Evolutionary conservation across 2,888 invertebrate genomes (phyloP), one percentile per base, ranked within the genome.

Genomic region (Thereva unica): DNA sequence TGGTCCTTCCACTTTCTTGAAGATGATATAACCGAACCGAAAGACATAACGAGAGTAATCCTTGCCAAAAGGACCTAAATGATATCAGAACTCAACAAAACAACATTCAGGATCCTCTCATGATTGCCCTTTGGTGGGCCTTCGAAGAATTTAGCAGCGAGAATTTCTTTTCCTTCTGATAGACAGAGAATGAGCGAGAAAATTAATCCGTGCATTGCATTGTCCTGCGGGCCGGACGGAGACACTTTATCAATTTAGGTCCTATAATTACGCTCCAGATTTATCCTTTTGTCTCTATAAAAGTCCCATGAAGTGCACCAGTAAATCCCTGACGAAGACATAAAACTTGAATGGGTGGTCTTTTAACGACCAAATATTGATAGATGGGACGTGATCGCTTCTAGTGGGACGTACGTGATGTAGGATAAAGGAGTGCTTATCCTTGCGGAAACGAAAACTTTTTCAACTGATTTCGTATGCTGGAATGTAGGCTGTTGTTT

Each of bases 361-460:
- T 23, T 35, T 34, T 50, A 50, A 50, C 10, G 50, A 50, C 50
- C 50, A 50, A 50, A 50, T n/a, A 9, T n/a, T 47, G 47, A 47
- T 47, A 47, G 47, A 10, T 12, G n/a, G 47, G 10, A n/a, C 10
- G n/a, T 47, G 10, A 10, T n/a, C n/a, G 10, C 12, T 47, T n/a
- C 10, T 47, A 6, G 7, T 12, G 12, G 47, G 47, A 47, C n/a
- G 47, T 23, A 23, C 23, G 23, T 23, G 23, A 23, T 23, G 2
- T 23, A 23, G 23, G 23, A 23, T 23, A 23, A 23, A 23, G 23
- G 23, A 23, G 47, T 47, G 5, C 47, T n/a, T 47, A n/a, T 9
- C 9, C 6, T 12, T 6, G 10, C 5, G 8, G 47, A 10, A 9
- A 47, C n/a, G n/a, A 6, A 5, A 12, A 5, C 47, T 12, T 47